These are phyloP conservation scores for Rhinogobio ventralis DNA, from an alignment of 2,797 vertebrate species.

Conservation along the genomic window DNA sequence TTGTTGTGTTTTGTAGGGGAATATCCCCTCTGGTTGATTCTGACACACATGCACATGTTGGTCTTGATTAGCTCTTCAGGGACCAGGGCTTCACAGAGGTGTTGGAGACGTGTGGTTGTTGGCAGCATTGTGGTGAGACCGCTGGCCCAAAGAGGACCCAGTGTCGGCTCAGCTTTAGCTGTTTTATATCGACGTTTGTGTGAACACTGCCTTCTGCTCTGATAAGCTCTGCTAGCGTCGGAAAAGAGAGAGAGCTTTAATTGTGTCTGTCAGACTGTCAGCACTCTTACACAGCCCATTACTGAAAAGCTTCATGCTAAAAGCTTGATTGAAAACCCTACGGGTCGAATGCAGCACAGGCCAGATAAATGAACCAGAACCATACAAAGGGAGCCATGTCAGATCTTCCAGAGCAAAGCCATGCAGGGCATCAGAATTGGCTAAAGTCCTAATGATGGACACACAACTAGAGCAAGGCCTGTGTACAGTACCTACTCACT, in stretches of 20 bases:
- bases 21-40: background rate
- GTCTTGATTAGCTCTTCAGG: constrained; percentile 76
- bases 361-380: constrained; percentile 40
- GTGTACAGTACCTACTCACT: constrained; percentile 3
- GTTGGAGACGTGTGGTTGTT: constrained; percentile 6
- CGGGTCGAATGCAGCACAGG: background rate
- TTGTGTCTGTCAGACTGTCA: constrained; percentile 59
- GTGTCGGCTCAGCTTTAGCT: constrained; percentile 56
- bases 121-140: constrained; percentile 10
- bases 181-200: constrained; percentile 45
- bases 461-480: too few species aligned
- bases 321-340: constrained; percentile 46
- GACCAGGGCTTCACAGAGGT: constrained; percentile 51
- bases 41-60: constrained; percentile 35
- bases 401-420: constrained; percentile 26
- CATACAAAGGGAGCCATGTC: constrained; percentile 21
- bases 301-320: constrained; percentile 48
- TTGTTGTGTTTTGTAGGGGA: constrained; percentile 11
- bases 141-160: background rate
- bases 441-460: background rate
- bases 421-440: constrained; percentile 32
- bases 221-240: constrained; percentile 54
- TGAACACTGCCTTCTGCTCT: constrained; percentile 36
- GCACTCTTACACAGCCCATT: constrained; percentile 47
- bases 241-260: constrained; percentile 68